phyloP scores from a whole-genome alignment of 2,888 invertebrate species.

The Epirrita christyi region DNA sequence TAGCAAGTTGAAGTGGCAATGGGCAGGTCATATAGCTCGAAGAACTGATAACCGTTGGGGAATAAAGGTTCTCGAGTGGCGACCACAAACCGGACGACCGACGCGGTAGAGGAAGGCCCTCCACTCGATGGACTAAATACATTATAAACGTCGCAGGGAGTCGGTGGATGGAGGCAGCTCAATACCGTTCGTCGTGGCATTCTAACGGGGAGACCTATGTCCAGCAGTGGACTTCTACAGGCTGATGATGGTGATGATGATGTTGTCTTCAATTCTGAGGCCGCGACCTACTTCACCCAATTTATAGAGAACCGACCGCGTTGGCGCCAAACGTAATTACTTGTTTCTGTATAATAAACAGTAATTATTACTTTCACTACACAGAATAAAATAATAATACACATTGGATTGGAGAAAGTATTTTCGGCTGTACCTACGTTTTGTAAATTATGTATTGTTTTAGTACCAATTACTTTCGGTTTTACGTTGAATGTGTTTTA shows the following conservation, averaged over 20 bases:
- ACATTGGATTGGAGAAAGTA: conserved; percentile 34
- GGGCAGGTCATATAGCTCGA: too few relatives aligned
- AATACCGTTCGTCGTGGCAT: too few relatives aligned
- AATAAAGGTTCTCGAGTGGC: too few relatives aligned
- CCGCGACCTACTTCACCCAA: conserved; percentile 26
- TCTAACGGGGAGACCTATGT: too few relatives aligned
- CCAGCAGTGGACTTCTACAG: too few relatives aligned
- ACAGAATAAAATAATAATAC: conserved; percentile 16
- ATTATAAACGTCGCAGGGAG: too few relatives aligned
- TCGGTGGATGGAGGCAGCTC: too few relatives aligned
- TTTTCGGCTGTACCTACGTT: conserved; percentile 3
- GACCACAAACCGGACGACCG: too few relatives aligned
- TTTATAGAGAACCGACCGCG: conserved; percentile 24
- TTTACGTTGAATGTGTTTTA: conserved; percentile 1
- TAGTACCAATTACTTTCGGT: conserved; percentile 4
- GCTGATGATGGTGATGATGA: not conserved
- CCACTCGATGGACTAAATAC: too few relatives aligned
- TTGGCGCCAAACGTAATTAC: conserved; percentile 29
- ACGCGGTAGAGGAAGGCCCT: too few relatives aligned
- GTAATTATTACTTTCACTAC: conserved; percentile 39
- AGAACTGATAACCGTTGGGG: too few relatives aligned
- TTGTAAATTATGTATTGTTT: conserved; percentile 13
- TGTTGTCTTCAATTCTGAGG: not conserved
- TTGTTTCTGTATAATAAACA: conserved; percentile 30
- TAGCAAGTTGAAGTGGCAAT: too few relatives aligned